Base-by-base conservation (phyloP, 2,888 invertebrate species). In the Chrysomela aeneicollis region DNA sequence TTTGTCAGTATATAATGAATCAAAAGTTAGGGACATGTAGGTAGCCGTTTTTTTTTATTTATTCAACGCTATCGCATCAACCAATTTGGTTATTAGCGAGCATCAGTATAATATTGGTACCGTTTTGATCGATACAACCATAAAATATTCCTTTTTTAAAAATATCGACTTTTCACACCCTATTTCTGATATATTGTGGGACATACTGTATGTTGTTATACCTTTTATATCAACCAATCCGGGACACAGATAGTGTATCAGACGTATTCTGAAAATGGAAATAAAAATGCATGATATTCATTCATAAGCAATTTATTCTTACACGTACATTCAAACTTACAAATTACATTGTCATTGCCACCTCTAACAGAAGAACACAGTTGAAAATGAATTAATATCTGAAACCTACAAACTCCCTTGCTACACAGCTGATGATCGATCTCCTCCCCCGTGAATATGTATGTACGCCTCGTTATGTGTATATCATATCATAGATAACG, bases 291-390 rank as follows among this genome's bases (percentile, higher is more conserved):
- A 42, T 42, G n/a, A 42, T 42, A 35, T 21, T 60, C 78, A 75
- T 79, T 79, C 81, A 81, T 79, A 82, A 81, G 81, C 81, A 79
- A 77, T 81, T 81, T 81, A 80, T 81, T 80, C 79, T 80, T 81
- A 80, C 78, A 82, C 78, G 74, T 82, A 82, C 82, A 82, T 81
- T 80, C 81, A 80, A 78, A 80, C 79, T 81, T 80, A 81, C 76
- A 80, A 75, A 77, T 78, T 76, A 77, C 75, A 77, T 75, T 74
- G 71, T 73, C 73, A 75, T 74, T 74, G 77, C 75, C 67, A 72
- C 72, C 71, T 71, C 71, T 74, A 67, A 71, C 42, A 64, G 68
- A 71, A 73, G 71, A 71, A 66, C 71, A 68, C 71, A 73, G 71
- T 68, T 68, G 71, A 26, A 26, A 26, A 67, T 71, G 68, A 73